These are phyloP conservation scores for Tetrapedia diversipes DNA, from an alignment of 2,888 invertebrate species.

Conservation along the genomic window DNA sequence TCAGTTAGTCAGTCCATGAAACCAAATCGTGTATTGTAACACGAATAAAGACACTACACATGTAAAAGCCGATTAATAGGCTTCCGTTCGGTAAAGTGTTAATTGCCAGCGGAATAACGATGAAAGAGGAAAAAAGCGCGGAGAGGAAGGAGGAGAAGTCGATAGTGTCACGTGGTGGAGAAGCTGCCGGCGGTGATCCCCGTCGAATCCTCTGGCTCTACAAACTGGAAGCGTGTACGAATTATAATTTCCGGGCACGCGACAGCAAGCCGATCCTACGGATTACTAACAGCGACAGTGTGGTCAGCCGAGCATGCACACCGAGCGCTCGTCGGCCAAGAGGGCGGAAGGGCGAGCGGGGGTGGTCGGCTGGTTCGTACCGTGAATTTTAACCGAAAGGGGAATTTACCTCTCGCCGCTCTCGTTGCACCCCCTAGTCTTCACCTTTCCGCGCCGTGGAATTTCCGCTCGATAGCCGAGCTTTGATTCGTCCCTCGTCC, in stretches of 20 bases:
- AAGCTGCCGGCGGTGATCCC: constrained; percentile 28
- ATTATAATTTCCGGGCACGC: constrained; percentile 75
- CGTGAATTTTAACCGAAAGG: constrained; percentile 64
- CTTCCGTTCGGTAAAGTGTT: too few species aligned
- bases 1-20: too few species aligned
- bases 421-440: constrained; percentile 43
- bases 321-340: constrained; percentile 39
- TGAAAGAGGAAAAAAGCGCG: too few species aligned
- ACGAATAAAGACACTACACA: too few species aligned
- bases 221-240: constrained; percentile 49
- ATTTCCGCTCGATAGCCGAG: constrained; percentile 56
- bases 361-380: constrained; percentile 48
- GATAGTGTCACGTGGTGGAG: not conserved
- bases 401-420: constrained; percentile 59
- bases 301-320: constrained; percentile 71
- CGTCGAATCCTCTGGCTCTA: constrained; percentile 47
- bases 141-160: not conserved
- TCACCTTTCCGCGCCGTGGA: constrained; percentile 48
- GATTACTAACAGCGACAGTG: constrained; percentile 69
- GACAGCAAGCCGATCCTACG: constrained; percentile 69
- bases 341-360: too few species aligned
- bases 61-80: too few species aligned
- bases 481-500: constrained; percentile 36
- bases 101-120: constrained; percentile 21
- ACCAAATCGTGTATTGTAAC: too few species aligned